Percentiles rank a stretch among this genome's conserved stretches.
Conservation (phyloP, 2,113 vertebrate species). For the Orientallactaga bullata region DNA sequence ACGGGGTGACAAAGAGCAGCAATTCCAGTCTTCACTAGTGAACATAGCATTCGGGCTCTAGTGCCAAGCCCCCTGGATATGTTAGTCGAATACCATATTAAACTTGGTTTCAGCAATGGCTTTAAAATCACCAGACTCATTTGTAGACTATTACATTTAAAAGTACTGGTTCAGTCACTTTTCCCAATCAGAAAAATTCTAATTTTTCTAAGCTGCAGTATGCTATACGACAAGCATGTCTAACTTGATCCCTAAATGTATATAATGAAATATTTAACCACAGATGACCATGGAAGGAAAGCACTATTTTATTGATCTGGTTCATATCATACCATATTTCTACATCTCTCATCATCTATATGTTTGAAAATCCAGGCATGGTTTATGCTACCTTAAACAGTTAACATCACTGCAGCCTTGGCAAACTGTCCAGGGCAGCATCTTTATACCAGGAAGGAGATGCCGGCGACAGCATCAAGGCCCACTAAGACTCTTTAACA, state of each 20-base stretch:
- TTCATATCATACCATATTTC: conserved; percentile 79
- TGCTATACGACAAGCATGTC: conserved; percentile 4
- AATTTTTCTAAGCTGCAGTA: conserved; percentile 32
- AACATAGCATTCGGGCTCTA: neutral
- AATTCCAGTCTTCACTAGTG: neutral
- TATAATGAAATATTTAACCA: conserved; percentile 78
- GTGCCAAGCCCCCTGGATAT: conserved; percentile 17
- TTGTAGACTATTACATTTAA: conserved; percentile 45
- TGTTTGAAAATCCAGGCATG: conserved; percentile 84
- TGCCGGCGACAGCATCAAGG: conserved; percentile 77
- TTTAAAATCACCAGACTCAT: conserved; percentile 49
- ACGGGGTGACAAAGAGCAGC: neutral
- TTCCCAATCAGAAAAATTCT: conserved; percentile 2
- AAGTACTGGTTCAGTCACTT: conserved; percentile 41
- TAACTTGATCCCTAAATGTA: conserved; percentile 75
- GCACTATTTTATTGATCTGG: conserved; percentile 80
- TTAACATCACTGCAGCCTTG: conserved; percentile 79
- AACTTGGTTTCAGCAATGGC: conserved; percentile 14
- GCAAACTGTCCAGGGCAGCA: conserved; percentile 80
- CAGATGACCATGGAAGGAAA: conserved; percentile 83
- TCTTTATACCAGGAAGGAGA: conserved; percentile 82
- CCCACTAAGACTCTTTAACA: conserved; percentile 82
- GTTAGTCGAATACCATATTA: conserved; percentile 21
- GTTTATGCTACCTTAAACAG: conserved; percentile 81
- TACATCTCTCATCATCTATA: conserved; percentile 78